Evolutionary conservation across 2,797 vertebrate genomes (phyloP), one percentile per base, ranked within the genome.

Genomic region (Ptychadena robeensis): DNA sequence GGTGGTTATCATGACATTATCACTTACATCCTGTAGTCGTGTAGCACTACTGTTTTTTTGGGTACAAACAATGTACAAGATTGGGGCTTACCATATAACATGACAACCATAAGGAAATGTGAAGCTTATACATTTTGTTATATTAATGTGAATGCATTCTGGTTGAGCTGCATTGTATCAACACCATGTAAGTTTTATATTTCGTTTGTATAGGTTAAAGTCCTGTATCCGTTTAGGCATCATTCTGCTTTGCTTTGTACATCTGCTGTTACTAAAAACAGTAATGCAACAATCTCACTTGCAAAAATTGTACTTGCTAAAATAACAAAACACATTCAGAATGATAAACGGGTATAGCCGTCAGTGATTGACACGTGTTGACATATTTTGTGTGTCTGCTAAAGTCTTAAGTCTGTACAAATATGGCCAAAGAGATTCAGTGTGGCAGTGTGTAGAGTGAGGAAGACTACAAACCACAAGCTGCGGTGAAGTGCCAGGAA

Each of bases 401-500:
- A 72, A 53, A n/a, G 11, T 40, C 37, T 48, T 72, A 3, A 44
- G 35, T 10, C 35, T 25, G 31, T 18, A 22, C 67, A 35, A 68
- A 61, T 57, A 31, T 70, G 44, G 12, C 48, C 25, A 31, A 69
- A 67, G 75, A 28, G 40, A 28, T 31, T 69, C 25, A 80, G 35
- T 38, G 71, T 34, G 59, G 3, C n/a, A 61, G 53, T 31, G n/a
- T 12, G 28, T 37, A 53, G 37, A 70, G 67, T 44, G 34, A 80
- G 35, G 34, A 40, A 71, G 34, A 27, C 35, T 80, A 35, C 37
- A 71, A 71, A 80, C 32, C 32, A 63, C 67, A 72, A 65, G 12
- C 68, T 72, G 27, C 27, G 25, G 22, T 71, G 53, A n/a, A 31
- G 32, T 72, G 69, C 69, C 59, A 72, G 37, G 69, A 73, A 72